phyloP scores from a whole-genome alignment of 2,888 invertebrate genomes.

The Cotesia congregata region DNA sequence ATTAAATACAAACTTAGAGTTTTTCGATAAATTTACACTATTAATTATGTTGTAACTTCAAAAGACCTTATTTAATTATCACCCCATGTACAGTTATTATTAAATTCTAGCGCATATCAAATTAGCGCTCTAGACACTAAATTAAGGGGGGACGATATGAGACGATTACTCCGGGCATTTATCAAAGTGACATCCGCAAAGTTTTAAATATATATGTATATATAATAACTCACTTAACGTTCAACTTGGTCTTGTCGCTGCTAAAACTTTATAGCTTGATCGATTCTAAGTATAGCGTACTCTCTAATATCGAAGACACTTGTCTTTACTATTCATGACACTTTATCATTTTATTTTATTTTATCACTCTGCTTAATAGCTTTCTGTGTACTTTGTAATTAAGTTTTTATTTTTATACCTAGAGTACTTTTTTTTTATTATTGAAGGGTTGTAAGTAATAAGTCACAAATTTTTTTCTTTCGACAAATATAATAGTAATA shows the following conservation, averaged over 20 bases:
- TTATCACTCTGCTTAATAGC: neutral
- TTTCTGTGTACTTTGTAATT: no score
- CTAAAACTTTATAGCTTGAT: neutral
- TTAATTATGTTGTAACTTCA: neutral
- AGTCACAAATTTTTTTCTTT: no score
- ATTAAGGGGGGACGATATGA: conserved; percentile 25
- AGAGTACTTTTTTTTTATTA: no score
- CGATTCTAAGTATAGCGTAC: neutral
- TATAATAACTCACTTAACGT: neutral
- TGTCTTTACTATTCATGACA: neutral
- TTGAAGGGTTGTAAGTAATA: no score
- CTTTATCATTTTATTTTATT: neutral
- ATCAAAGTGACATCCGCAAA: conserved; percentile 32
- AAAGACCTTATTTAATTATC: conserved; percentile 16
- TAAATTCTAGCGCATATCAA: conserved; percentile 32
- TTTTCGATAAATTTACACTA: neutral
- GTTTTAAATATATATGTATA: neutral
- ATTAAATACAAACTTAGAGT: neutral
- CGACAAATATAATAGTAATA: no score
- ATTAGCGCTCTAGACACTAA: conserved; percentile 16
- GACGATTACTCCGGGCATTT: conserved; percentile 32
- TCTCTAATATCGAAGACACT: neutral
- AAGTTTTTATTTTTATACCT: no score
- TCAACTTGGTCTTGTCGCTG: neutral
- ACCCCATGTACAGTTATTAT: conserved; percentile 9